A percentile compares a stretch with the other conserved stretches of the same genome.
Evolutionary conservation across 2,888 invertebrate genomes (phyloP).

Genomic region (Schizaphis graminum): DNA sequence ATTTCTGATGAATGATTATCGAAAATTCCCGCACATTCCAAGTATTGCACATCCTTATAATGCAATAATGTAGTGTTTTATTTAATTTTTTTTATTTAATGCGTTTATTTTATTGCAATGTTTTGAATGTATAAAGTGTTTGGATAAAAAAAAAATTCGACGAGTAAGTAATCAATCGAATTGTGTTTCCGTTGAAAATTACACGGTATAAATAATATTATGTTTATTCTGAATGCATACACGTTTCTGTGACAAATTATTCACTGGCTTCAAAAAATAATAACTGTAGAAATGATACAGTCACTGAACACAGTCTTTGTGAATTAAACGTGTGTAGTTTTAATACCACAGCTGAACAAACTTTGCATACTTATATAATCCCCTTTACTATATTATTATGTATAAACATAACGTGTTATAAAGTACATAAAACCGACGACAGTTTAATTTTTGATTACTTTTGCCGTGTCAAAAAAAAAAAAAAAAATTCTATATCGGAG

Average conservation of each 20-base stretch:
- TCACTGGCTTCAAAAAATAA: background rate
- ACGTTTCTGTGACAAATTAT: background rate
- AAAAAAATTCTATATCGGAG: background rate
- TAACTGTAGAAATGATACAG: background rate
- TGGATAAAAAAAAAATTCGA: background rate
- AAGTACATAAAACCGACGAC: background rate
- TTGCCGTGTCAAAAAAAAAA: background rate
- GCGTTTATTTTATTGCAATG: background rate
- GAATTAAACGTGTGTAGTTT: background rate
- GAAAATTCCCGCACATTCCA: background rate
- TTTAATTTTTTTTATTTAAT: background rate
- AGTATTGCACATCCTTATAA: background rate
- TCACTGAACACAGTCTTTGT: background rate
- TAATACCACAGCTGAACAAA: conserved; percentile 4
- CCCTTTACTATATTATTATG: background rate
- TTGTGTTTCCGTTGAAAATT: background rate
- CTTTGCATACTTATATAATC: conserved; percentile 28
- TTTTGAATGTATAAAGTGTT: too few species aligned
- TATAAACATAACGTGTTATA: background rate
- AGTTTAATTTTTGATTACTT: conserved; percentile 30
- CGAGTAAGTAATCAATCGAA: too few species aligned
- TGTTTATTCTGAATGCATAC: background rate
- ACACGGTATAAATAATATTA: background rate
- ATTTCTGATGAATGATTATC: background rate
- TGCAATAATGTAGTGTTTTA: background rate